Conservation (phyloP, 2,113 vertebrate species). For the Eolophus roseicapilla region DNA sequence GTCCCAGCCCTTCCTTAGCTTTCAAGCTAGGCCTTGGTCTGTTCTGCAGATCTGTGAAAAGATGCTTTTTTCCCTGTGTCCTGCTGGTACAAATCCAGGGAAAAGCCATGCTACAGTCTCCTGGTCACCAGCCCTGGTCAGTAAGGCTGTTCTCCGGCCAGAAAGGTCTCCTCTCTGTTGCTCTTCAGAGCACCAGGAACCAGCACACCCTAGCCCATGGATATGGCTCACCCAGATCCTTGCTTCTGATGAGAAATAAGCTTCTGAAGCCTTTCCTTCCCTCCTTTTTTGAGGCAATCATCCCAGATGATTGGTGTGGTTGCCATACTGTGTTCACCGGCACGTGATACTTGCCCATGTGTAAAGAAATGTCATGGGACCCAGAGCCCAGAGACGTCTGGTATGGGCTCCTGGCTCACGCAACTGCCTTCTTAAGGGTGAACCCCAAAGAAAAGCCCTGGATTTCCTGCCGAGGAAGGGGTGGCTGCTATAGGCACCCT, state of each 20-base stretch:
- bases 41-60: background rate
- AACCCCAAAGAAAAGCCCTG: background rate
- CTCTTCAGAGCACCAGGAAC: background rate
- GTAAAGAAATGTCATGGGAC: background rate
- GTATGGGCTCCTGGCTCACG: background rate
- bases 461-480: background rate
- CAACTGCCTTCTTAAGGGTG: background rate
- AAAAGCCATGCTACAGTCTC: background rate
- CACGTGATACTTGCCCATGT: background rate
- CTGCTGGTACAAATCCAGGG: background rate
- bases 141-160: background rate
- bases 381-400: background rate
- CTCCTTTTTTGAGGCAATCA: background rate
- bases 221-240: background rate
- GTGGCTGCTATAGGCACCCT: background rate
- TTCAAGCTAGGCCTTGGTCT: background rate
- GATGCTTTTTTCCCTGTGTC: background rate
- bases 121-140: background rate
- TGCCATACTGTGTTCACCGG: background rate
- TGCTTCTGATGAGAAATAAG: background rate
- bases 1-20: background rate
- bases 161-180: background rate
- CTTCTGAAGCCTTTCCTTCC: background rate
- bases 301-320: background rate
- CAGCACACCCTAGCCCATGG: background rate